A percentile compares a stretch with the other conserved stretches of the same genome.
Conservation (phyloP, 2,888 invertebrate species). For the Graphium colonna region DNA sequence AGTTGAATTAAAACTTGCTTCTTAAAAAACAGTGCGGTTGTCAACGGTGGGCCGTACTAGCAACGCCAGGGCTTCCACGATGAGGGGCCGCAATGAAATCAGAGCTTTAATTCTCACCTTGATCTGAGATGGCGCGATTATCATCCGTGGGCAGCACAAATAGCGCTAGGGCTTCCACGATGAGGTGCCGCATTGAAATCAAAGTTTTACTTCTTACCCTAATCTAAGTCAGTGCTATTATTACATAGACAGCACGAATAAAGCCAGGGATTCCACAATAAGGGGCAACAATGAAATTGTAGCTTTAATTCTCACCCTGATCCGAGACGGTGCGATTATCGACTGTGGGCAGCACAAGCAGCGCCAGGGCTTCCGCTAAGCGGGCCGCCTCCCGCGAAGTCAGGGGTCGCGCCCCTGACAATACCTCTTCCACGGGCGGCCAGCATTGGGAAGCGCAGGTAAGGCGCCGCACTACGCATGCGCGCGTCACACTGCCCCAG, state of each 20-base stretch:
- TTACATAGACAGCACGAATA: no score
- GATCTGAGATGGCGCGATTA: constrained; percentile 50
- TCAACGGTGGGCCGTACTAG: neutral
- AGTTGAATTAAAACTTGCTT: no score
- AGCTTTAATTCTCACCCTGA: constrained; percentile 42
- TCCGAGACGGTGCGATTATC: constrained; percentile 53
- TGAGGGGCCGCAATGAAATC: neutral
- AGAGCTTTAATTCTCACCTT: constrained; percentile 40
- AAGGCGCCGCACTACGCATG: constrained; percentile 44
- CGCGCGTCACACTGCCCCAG: constrained; percentile 59
- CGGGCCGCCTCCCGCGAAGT: constrained; percentile 39
- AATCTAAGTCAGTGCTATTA: no score
- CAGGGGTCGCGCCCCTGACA: constrained; percentile 29
- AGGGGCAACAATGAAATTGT: neutral
- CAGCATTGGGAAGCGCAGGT: constrained; percentile 48
- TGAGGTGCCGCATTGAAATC: constrained; percentile 45
- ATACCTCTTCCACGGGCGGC: constrained; percentile 46
- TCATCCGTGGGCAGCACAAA: constrained; percentile 58
- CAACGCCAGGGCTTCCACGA: neutral
- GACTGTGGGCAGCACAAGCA: constrained; percentile 56
- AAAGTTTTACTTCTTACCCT: no score
- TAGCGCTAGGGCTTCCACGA: constrained; percentile 51
- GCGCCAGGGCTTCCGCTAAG: constrained; percentile 53
- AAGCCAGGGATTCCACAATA: neutral
- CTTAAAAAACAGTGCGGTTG: no score